phyloP scores from a whole-genome alignment of 2,113 vertebrate genomes.

The Campylomormyrus tamandua region DNA sequence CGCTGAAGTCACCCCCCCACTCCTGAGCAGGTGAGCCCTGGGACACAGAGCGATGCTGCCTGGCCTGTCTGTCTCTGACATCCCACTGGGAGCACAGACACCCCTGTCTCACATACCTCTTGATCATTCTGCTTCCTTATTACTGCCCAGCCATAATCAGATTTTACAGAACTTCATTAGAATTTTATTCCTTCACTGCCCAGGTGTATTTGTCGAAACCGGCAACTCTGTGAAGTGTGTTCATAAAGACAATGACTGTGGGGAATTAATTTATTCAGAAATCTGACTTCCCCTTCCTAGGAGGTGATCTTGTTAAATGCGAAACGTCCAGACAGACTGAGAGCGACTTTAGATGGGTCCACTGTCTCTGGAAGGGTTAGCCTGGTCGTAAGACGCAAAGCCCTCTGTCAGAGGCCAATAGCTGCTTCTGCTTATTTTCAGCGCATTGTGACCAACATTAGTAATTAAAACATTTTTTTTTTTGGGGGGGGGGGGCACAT shows the following conservation, averaged over 20 bases:
- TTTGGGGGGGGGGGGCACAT: background rate
- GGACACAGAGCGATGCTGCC: background rate
- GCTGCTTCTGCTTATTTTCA: constrained; percentile 26
- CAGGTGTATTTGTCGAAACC: background rate
- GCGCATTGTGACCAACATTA: constrained; percentile 14
- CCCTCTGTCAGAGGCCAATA: background rate
- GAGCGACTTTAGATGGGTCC: constrained; percentile 6
- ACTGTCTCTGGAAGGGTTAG: background rate
- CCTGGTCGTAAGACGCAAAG: background rate
- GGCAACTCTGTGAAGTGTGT: background rate
- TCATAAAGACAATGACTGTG: constrained; percentile 13
- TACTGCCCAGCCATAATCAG: background rate
- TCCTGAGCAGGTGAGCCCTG: background rate
- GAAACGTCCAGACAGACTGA: constrained; percentile 18
- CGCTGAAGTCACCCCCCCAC: background rate
- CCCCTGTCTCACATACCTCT: background rate
- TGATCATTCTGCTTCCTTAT: background rate
- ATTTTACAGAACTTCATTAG: background rate
- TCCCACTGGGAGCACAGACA: background rate
- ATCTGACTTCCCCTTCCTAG: background rate
- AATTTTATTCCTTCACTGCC: background rate
- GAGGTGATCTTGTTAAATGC: constrained; percentile 10
- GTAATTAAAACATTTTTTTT: constrained; percentile 1
- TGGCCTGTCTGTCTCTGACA: background rate
- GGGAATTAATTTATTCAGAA: constrained; percentile 25